Evolutionary conservation across 2,113 vertebrate species (phyloP).

Genomic region (Heterochromis multidens): DNA sequence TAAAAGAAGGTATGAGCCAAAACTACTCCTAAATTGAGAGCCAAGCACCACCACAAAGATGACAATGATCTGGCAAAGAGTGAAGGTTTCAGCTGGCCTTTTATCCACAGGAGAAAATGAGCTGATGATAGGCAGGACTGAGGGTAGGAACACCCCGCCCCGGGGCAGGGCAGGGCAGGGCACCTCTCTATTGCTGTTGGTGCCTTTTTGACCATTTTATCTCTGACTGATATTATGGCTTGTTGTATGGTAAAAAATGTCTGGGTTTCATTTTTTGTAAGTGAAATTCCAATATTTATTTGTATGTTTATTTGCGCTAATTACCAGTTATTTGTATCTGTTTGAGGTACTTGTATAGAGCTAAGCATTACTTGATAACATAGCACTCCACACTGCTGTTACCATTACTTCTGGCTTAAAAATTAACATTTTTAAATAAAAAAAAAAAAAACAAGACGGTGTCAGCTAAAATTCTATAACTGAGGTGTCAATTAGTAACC

Average conservation of each 20-base stretch:
- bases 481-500: background rate
- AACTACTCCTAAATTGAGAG: no score
- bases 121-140: background rate
- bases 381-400: background rate
- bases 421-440: no score
- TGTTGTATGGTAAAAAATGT: background rate
- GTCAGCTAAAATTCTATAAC: background rate
- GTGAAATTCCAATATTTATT: background rate
- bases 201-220: background rate
- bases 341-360: background rate
- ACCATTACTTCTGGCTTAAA: background rate
- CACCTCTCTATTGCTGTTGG: background rate
- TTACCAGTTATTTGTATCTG: background rate
- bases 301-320: background rate
- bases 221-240: background rate
- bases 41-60: no score
- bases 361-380: background rate
- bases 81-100: no score
- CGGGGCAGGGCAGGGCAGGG: background rate
- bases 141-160: background rate
- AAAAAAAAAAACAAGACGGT: no score
- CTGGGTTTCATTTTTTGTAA: background rate
- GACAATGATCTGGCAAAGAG: no score
- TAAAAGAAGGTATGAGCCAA: no score
- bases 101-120: background rate